These are phyloP conservation scores for Gymnopithys bicolor DNA, from an alignment of 2,797 vertebrate genomes.

Conservation along the genomic window DNA sequence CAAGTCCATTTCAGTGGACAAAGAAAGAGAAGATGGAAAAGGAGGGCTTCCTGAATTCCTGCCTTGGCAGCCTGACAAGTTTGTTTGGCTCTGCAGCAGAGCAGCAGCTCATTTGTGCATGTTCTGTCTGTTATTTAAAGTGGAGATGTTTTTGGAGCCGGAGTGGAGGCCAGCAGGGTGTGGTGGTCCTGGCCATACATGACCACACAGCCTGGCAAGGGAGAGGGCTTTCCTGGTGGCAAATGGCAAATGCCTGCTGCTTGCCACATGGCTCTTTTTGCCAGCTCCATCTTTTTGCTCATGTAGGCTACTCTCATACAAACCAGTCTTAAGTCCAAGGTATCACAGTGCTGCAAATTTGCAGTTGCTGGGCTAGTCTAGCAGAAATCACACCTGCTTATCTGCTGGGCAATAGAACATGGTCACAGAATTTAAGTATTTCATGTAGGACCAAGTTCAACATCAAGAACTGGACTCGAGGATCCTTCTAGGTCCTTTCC, in stretches of 20 bases:
- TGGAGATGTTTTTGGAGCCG: background rate
- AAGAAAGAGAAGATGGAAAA: constrained; percentile 1
- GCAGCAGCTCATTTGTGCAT: background rate
- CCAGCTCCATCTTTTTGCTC: rapidly evolving
- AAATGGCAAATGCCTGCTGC: background rate
- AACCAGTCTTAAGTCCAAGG: background rate
- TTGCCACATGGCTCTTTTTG: background rate
- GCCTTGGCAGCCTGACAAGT: constrained; percentile 15
- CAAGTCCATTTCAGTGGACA: constrained; percentile 68
- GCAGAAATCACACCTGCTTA: background rate
- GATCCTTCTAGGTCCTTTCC: background rate
- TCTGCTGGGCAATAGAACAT: background rate
- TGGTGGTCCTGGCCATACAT: background rate
- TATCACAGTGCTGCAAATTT: background rate
- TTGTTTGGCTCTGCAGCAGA: background rate
- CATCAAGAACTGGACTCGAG: background rate
- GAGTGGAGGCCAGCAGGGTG: background rate
- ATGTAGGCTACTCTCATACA: background rate
- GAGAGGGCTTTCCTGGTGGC: background rate
- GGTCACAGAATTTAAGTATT: background rate
- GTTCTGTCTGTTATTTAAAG: background rate
- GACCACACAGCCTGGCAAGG: background rate
- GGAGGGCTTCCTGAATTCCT: background rate
- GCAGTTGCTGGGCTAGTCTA: background rate
- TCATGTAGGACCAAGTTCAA: background rate